Percentiles rank a stretch among this genome's conserved stretches.
phyloP scores from a whole-genome alignment of 1,140 invertebrate species.

The Drosophila varians region DNA sequence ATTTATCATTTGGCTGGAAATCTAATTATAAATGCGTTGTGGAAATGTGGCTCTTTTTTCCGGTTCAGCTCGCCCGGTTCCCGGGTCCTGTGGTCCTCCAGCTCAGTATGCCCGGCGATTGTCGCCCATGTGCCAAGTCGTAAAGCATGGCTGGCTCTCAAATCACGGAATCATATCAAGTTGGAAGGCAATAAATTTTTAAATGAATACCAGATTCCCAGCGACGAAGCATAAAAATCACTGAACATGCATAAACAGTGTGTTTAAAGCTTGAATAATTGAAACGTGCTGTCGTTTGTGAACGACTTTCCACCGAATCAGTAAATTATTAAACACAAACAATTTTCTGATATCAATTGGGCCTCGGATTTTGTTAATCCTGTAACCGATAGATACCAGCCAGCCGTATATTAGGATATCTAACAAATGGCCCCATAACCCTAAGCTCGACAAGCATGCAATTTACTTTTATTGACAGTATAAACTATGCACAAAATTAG shows the following conservation, averaged over 20 bases:
- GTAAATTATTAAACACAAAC: conserved; percentile 4
- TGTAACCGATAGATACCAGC: not conserved
- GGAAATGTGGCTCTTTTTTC: conserved; percentile 57
- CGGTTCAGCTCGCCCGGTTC: conserved; percentile 4
- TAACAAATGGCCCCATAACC: conserved; percentile 40
- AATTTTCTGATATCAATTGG: not conserved
- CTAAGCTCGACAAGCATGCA: conserved; percentile 42
- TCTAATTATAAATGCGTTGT: conserved; percentile 74
- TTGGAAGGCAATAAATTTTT: conserved; percentile 45
- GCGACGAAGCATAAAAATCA: conserved; percentile 29
- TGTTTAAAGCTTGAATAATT: conserved; percentile 31
- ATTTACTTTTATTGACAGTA: conserved; percentile 47
- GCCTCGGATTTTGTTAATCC: not conserved
- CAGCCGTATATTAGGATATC: conserved; percentile 4
- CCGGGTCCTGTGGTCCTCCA: conserved; percentile 8
- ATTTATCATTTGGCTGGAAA: conserved; percentile 75
- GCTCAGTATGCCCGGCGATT: conserved; percentile 14
- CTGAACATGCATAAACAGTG: conserved; percentile 35
- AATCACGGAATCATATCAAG: conserved; percentile 10
- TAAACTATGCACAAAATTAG: conserved; percentile 59
- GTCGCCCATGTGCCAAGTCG: conserved; percentile 30
- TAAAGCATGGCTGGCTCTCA: conserved; percentile 13
- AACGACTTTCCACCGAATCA: not conserved
- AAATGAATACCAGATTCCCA: conserved; percentile 36
- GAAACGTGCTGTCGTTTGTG: conserved; percentile 18